Evolutionary conservation across 1,140 invertebrate genomes (phyloP), one percentile per base, ranked within the genome.

Genomic region (Brachionus koreanus): DNA sequence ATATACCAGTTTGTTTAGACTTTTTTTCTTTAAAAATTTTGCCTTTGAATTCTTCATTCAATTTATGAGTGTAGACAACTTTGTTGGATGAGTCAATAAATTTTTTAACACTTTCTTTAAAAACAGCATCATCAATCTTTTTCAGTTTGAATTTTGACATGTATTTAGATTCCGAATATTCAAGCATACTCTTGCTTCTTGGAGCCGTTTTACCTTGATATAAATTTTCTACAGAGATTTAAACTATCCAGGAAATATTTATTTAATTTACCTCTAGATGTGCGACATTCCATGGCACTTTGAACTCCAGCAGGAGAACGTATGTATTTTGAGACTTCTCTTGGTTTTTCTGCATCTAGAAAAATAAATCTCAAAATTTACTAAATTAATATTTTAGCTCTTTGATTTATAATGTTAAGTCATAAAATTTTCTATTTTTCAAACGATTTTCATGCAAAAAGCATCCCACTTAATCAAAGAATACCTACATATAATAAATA

Each of bases 41-140:
- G n/a, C n/a, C 23, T 46, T 49, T 77, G 10, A 77, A n/a, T 77
- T 77, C 29, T n/a, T 77, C 75, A 23, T 77, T 57, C 6, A 77
- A 25, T 19, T 77, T 61, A 16, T 79, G 25, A 43, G n/a, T 35
- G 19, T 42, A 79, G 12, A 12, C n/a, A 42, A 42, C 49, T 61
- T 29, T 39, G 16, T 79, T 65, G 13, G 46, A 25, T 35, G 19
- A 13, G 9, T 57, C 61, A 16, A 57, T 37, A 35, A 42, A 61
- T 61, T 79, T 65, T 25, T 79, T 43, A 6, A 57, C 23, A 13
- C 49, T 33, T 42, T 74, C 69, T 29, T 35, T 35, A 74, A 49
- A 25, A 4, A 46, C 69, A 16, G n/a, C 5, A 19, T 19, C 39
- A 29, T 69, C 19, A 5, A 23, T 7, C 3, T 19, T 57, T 23